Base-by-base conservation (phyloP, 2,113 vertebrate species). In the Caranx melampygus region DNA sequence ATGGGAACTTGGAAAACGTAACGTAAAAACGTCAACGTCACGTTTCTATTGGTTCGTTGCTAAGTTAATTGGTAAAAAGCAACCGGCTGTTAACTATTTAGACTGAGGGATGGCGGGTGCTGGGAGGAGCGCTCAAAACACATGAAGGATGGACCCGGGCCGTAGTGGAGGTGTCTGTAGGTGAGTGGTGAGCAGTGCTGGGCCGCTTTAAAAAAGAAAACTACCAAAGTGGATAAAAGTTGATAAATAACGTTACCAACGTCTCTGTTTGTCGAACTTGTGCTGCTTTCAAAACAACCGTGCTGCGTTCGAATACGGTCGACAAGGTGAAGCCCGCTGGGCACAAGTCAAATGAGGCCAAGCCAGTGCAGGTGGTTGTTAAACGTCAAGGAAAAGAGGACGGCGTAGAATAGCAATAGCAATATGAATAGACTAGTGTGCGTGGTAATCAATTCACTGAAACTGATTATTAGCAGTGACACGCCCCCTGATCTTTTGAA, bases 101-200 rank as follows among this genome's bases (percentile, higher is more conserved):
- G 72, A 40, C 11, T 64, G 44, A 1, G 20, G 8, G 67, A 67
- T 66, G 60, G 66, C 35, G 11, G 10, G 9, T 0, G 4, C 1
- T 14, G 1, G 64, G 78, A 57, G 82, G 85, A 52, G 62, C 4
- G 21, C 61, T 74, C 47, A 64, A 71, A 82, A 77, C 34, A 73
- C 59, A 47, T 31, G 45, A 59, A 89, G 78, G 76, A 88, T 89
- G 89, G 86, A 87, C 16, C 20, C 85, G 5, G 34, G 21, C 49
- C 88, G 78, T 15, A 60, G 59, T 78, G 31, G 83, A 69, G 11
- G 21, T 58, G 52, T 94, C 74, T 95, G 94, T 84, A 83, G 94
- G 94, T 95, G 83, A 87, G 94, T n/a, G 94, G 92, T 94, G 78
- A 82, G 93, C 44, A 11, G 33, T 0, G 14, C 1, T 5, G 9